These are phyloP conservation scores for Melanaphis sacchari DNA, from an alignment of 1,140 invertebrate species.

Conservation along the genomic window DNA sequence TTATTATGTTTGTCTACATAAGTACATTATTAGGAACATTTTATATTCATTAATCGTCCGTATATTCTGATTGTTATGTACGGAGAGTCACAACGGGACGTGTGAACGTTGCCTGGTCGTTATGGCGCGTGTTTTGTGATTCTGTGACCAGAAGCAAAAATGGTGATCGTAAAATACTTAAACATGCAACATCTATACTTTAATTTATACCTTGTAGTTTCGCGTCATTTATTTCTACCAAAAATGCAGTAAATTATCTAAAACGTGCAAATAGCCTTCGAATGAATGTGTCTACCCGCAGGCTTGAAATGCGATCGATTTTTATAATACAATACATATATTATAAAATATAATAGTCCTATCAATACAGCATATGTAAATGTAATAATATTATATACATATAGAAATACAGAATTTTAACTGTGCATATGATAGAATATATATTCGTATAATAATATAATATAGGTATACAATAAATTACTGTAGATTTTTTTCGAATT, in stretches of 20 bases:
- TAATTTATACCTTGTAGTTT: not conserved
- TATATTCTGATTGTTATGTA: not conserved
- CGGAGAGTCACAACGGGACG: not conserved
- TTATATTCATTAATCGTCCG: not conserved
- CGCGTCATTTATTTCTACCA: not conserved
- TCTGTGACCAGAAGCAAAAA: not conserved
- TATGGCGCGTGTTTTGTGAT: not conserved
- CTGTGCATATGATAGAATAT: not conserved
- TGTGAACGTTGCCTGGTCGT: not conserved
- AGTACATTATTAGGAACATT: too few species aligned
- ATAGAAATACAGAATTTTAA: not conserved
- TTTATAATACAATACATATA: not conserved
- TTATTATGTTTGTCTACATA: too few species aligned
- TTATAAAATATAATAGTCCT: not conserved
- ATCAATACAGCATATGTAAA: not conserved
- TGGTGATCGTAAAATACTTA: not conserved
- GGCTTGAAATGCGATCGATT: not conserved
- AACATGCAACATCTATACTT: not conserved
- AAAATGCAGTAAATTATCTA: slow-evolving; percentile 2
- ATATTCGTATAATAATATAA: not conserved
- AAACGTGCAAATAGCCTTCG: slow-evolving; percentile 27
- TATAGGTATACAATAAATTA: not conserved
- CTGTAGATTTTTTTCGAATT: not conserved
- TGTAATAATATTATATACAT: not conserved
- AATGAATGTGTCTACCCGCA: not conserved